Conservation (phyloP, 2,797 vertebrate genomes). For the Rhinophrynus dorsalis region DNA sequence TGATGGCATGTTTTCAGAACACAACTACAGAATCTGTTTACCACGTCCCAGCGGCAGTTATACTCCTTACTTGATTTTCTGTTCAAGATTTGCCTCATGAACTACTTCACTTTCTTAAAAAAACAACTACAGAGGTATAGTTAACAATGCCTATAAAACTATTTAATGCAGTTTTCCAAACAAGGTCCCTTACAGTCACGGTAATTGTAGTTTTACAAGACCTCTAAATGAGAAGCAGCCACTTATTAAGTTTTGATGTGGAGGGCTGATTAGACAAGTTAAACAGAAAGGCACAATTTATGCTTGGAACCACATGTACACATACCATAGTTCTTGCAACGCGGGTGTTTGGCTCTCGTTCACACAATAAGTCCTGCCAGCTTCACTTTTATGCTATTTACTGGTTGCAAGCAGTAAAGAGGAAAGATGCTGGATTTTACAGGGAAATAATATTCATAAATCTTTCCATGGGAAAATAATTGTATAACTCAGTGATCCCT, state of each 20-base stretch:
- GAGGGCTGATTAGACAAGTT: slow-evolving; percentile 63
- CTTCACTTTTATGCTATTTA: slow-evolving; percentile 55
- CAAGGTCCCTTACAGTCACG: slow-evolving; percentile 59
- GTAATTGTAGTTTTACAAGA: slow-evolving; percentile 64
- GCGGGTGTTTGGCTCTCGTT: slow-evolving; percentile 25
- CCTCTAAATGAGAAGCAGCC: slow-evolving; percentile 69
- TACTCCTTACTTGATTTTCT: slow-evolving; percentile 48
- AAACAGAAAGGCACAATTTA: slow-evolving; percentile 61
- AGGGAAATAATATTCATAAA: slow-evolving; percentile 69
- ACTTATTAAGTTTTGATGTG: slow-evolving; percentile 66
- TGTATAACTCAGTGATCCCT: slow-evolving; percentile 62
- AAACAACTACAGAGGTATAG: slow-evolving; percentile 60
- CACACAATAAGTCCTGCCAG: slow-evolving; percentile 50
- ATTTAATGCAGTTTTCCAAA: slow-evolving; percentile 64
- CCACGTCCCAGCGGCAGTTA: neutral
- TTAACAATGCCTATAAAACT: slow-evolving; percentile 64
- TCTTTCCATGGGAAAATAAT: slow-evolving; percentile 59
- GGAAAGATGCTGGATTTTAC: slow-evolving; percentile 66
- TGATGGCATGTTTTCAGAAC: too few relatives aligned
- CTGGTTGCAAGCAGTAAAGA: slow-evolving; percentile 58
- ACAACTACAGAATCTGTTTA: too few relatives aligned
- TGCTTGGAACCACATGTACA: slow-evolving; percentile 46
- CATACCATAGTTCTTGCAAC: slow-evolving; percentile 47
- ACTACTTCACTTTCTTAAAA: slow-evolving; percentile 61
- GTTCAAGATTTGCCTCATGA: slow-evolving; percentile 51